These are phyloP conservation scores for Heliconius ismenius DNA, from an alignment of 2,888 invertebrate genomes.

Conservation along the genomic window DNA sequence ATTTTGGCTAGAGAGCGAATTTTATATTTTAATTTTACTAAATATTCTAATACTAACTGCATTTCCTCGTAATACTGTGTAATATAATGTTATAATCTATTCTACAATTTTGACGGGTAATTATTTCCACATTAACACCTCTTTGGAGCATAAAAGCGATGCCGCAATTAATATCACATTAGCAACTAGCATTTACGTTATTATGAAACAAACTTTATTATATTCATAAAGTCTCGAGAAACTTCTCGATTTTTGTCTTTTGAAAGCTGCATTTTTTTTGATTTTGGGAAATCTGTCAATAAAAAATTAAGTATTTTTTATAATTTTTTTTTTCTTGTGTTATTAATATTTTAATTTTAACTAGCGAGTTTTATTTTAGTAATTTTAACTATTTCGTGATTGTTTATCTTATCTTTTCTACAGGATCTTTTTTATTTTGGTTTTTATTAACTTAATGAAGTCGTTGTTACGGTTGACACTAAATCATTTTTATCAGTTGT, in stretches of 20 bases:
- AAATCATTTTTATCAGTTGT: neutral
- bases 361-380: too few relatives aligned
- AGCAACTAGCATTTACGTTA: conserved; percentile 29
- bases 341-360: too few relatives aligned
- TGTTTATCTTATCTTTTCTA: neutral
- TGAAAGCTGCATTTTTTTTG: neutral
- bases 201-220: conserved; percentile 31
- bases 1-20: neutral
- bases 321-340: too few relatives aligned
- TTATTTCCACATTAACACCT: conserved; percentile 42
- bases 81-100: conserved; percentile 30
- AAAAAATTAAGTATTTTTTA: neutral
- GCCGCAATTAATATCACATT: conserved; percentile 41
- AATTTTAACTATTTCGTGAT: neutral
- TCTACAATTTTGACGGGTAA: conserved; percentile 39
- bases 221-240: conserved; percentile 19
- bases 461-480: neutral
- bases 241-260: conserved; percentile 4
- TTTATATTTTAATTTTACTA: neutral
- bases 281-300: neutral
- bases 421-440: neutral
- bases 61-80: conserved; percentile 13
- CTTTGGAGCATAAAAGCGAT: conserved; percentile 38
- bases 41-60: neutral
- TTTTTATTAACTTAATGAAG: neutral